Evolutionary conservation across 2,113 vertebrate species (phyloP).

Genomic region (Plotosus lineatus): DNA sequence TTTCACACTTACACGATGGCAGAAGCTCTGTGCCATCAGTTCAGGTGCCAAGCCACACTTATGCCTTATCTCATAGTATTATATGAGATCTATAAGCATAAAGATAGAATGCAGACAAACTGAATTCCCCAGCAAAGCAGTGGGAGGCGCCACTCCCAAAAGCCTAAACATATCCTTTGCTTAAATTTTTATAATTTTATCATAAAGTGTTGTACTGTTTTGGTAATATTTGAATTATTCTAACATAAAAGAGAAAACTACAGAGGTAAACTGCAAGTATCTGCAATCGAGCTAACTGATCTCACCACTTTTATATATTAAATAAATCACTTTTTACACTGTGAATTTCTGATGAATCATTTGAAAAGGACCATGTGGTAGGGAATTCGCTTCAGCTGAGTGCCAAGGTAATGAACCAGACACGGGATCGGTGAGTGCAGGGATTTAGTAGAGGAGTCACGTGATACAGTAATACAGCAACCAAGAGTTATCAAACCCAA

Average conservation of each 20-base stretch:
- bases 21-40: too few relatives aligned
- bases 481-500: neutral
- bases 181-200: conserved; percentile 9
- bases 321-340: conserved; percentile 44
- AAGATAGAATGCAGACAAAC: too few relatives aligned
- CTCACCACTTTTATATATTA: conserved; percentile 49
- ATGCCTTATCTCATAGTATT: too few relatives aligned
- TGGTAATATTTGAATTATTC: conserved; percentile 8
- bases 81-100: too few relatives aligned
- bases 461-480: neutral
- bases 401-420: conserved; percentile 36
- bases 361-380: conserved; percentile 22
- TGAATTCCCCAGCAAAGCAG: neutral
- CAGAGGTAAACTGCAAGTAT: neutral
- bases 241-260: neutral
- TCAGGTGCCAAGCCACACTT: too few relatives aligned
- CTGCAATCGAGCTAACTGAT: conserved; percentile 42
- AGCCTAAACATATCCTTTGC: neutral
- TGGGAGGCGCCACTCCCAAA: neutral
- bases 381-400: conserved; percentile 39
- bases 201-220: conserved; percentile 2
- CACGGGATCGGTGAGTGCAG: conserved; percentile 2
- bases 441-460: conserved; percentile 8
- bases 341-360: conserved; percentile 48
- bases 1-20: too few relatives aligned